phyloP scores from a whole-genome alignment of 2,113 vertebrate species.

The Limanda limanda region DNA sequence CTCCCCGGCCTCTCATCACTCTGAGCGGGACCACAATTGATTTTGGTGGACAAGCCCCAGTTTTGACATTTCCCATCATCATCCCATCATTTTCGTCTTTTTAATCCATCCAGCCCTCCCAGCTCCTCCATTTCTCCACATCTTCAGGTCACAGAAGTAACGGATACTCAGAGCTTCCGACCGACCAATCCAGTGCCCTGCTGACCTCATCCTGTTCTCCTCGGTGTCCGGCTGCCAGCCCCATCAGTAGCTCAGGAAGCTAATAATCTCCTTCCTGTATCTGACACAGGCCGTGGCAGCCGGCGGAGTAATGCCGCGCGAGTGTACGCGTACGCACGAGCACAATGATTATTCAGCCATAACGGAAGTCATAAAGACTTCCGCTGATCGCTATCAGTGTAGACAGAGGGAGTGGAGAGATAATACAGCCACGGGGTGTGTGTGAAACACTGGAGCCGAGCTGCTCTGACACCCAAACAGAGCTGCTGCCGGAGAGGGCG shows the following conservation, averaged over 20 bases:
- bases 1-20: conserved; percentile 21
- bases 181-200: conserved; percentile 31
- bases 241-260: conserved; percentile 68
- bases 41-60: neutral
- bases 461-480: conserved; percentile 46
- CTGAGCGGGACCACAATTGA: conserved; percentile 29
- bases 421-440: conserved; percentile 49
- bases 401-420: conserved; percentile 57
- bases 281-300: conserved; percentile 42
- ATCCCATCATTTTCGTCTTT: conserved; percentile 32
- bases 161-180: conserved; percentile 49
- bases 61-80: conserved; percentile 44
- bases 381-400: conserved; percentile 68
- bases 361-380: conserved; percentile 77
- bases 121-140: conserved; percentile 35
- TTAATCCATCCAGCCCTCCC: conserved; percentile 23
- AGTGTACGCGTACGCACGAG: conserved; percentile 34
- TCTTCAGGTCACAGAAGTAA: conserved; percentile 23
- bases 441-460: conserved; percentile 44
- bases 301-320: conserved; percentile 1
- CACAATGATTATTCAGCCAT: conserved; percentile 69
- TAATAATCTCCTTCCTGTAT: conserved; percentile 77
- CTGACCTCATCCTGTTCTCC: conserved; percentile 66
- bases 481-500: conserved; percentile 32
- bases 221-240: conserved; percentile 6